A percentile compares a stretch with the other conserved stretches of the same genome.
These are phyloP conservation scores for Ophiothrix spiculata DNA, from an alignment of 35 echinoderm and acorn worm species.

Conservation along the genomic window DNA sequence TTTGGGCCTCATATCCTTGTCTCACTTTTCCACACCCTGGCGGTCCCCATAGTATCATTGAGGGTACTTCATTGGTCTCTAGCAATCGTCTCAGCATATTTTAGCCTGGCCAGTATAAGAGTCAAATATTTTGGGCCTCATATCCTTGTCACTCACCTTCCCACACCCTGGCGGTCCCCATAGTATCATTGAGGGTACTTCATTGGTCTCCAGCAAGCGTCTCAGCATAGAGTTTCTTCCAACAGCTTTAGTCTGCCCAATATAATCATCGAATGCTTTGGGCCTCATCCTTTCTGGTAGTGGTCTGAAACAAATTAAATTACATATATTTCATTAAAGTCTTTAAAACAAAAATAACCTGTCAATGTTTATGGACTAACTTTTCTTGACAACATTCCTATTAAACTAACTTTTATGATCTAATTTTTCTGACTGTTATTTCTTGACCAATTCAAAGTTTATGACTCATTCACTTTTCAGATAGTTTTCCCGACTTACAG, in stretches of 20 bases:
- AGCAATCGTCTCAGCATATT: conserved; percentile 57
- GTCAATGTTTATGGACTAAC: conserved; percentile 30
- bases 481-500: too few species aligned
- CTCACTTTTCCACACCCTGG: conserved; percentile 95
- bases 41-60: conserved; percentile 85
- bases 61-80: conserved; percentile 55
- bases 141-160: conserved; percentile 78
- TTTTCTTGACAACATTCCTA: not conserved
- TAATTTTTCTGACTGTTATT: not conserved
- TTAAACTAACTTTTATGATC: not conserved
- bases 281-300: conserved; percentile 82
- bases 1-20: conserved; percentile 51
- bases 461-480: not conserved
- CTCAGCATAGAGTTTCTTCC: conserved; percentile 58
- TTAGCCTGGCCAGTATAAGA: conserved; percentile 64
- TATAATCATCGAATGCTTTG: conserved; percentile 46
- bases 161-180: conserved; percentile 98
- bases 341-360: conserved; percentile 16
- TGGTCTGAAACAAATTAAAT: too few species aligned
- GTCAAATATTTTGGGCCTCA: conserved; percentile 59
- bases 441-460: too few species aligned
- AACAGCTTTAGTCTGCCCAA: conserved; percentile 69
- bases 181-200: conserved; percentile 79
- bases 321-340: too few species aligned
- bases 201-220: conserved; percentile 50